phyloP scores from a whole-genome alignment of 2,888 invertebrate genomes.

The Melanargia galathea region DNA sequence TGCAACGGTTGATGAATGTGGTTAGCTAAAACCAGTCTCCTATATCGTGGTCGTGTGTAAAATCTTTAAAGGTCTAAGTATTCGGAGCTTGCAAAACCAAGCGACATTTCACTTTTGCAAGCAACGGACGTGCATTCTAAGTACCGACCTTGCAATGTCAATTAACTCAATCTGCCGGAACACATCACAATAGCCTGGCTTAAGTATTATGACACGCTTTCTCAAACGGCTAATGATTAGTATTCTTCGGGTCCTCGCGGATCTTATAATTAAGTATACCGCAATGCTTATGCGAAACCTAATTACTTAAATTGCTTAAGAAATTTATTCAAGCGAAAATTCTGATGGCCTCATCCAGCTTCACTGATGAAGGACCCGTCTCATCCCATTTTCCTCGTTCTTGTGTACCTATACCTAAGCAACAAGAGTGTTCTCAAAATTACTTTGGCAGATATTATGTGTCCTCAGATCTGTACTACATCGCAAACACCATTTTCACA shows the following conservation, averaged over 20 bases:
- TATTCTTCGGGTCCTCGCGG: slow-evolving; percentile 40
- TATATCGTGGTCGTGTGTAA: slow-evolving; percentile 15
- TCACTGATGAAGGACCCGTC: too few relatives aligned
- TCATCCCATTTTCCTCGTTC: not conserved
- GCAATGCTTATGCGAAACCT: slow-evolving; percentile 26
- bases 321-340: slow-evolving; percentile 12
- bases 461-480: too few relatives aligned
- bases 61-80: slow-evolving; percentile 19
- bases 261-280: slow-evolving; percentile 31
- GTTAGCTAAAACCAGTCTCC: slow-evolving; percentile 18
- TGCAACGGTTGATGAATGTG: not conserved
- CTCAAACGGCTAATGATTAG: slow-evolving; percentile 38
- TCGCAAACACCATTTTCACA: too few relatives aligned
- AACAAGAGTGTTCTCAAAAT: not conserved
- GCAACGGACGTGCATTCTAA: slow-evolving; percentile 34
- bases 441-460: too few relatives aligned
- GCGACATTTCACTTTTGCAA: slow-evolving; percentile 38
- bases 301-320: slow-evolving; percentile 22
- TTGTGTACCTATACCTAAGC: not conserved
- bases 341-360: slow-evolving; percentile 3
- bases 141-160: slow-evolving; percentile 41
- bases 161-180: slow-evolving; percentile 46
- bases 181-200: slow-evolving; percentile 39
- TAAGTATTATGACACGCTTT: slow-evolving; percentile 44
- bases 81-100: slow-evolving; percentile 33